Evolutionary conservation across 2,888 invertebrate genomes (phyloP).

Genomic region (Cheilosia vulpina): DNA sequence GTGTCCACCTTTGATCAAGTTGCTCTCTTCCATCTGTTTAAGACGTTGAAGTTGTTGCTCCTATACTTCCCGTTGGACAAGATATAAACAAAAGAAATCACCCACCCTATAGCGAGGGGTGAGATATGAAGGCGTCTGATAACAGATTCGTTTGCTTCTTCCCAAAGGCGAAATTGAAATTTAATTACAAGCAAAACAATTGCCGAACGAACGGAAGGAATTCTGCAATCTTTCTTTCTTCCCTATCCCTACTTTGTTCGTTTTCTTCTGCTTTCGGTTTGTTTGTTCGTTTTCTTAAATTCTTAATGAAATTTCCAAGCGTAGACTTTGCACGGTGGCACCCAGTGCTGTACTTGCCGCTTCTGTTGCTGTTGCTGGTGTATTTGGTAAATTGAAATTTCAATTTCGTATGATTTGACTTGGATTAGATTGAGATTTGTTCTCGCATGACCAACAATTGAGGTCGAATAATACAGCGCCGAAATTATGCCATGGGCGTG

Average conservation of each 20-base stretch:
- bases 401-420: constrained; percentile 68
- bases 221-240: constrained; percentile 24
- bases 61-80: not conserved
- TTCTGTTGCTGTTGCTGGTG: not conserved
- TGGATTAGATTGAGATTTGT: constrained; percentile 69
- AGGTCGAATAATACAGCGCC: not conserved
- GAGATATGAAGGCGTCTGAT: constrained; percentile 7
- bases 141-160: constrained; percentile 11
- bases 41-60: too few relatives aligned
- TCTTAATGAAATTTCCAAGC: constrained; percentile 66
- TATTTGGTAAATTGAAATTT: constrained; percentile 66
- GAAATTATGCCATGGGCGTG: constrained; percentile 2
- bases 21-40: too few relatives aligned
- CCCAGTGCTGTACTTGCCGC: not conserved
- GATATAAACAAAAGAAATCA: not conserved
- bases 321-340: constrained; percentile 1
- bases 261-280: constrained; percentile 55
- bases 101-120: not conserved
- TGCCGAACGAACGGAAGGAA: constrained; percentile 38
- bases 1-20: too few relatives aligned
- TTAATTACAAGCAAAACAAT: constrained; percentile 73
- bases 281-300: constrained; percentile 55
- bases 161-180: constrained; percentile 59
- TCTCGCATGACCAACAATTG: constrained; percentile 62
- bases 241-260: not conserved